Base-by-base conservation (phyloP, 1,140 invertebrate genomes). In the Teleopsis dalmanni region DNA sequence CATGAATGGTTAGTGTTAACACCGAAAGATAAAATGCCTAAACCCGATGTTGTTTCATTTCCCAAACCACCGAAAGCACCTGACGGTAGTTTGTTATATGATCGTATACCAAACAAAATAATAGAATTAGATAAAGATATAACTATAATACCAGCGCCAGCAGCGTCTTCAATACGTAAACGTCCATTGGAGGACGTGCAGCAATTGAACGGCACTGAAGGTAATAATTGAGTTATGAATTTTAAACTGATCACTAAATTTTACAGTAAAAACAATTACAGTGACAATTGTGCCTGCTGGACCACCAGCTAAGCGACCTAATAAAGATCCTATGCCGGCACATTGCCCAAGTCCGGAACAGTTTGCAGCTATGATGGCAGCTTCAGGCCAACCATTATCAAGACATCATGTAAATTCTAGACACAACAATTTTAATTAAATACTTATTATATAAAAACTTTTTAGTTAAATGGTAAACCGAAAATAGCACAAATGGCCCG, bases 51-150 rank as follows among this genome's bases (percentile, higher is more conserved):
- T 56, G 80, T 90, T 42, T 87, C 84, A 52, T 93, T 91, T 70
- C 89, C 89, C 33, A 86, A 88, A 72, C 89, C 89, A 46, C 88
- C 88, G 9, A 89, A 90, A 72, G 88, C 81, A 50, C 78, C 87
- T 52, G 88, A 91, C 70, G 88, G 88, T 50, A 89, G 86, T 71
- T 74, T 91, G 51, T 63, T 91, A 40, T 91, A 91, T 60, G 88
- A 91, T 66, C 79, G 85, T 65, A 81, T 90, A 52, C 81, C 84
- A 46, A 88, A 87, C 56, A 88, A 87, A 73, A 71, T 66, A 5
- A 73, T 77, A 10, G 85, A 87, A 62, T 73, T 81, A 43, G 85
- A 88, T 51, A 83, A 81, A 64, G 62, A 68, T 38, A 36, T 68
- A 47, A 60, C 60, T 14, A 68, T 68, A 54, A 65, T 68, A 62